phyloP scores from a whole-genome alignment of 1,140 invertebrate genomes.

The Eufriesea mexicana region DNA sequence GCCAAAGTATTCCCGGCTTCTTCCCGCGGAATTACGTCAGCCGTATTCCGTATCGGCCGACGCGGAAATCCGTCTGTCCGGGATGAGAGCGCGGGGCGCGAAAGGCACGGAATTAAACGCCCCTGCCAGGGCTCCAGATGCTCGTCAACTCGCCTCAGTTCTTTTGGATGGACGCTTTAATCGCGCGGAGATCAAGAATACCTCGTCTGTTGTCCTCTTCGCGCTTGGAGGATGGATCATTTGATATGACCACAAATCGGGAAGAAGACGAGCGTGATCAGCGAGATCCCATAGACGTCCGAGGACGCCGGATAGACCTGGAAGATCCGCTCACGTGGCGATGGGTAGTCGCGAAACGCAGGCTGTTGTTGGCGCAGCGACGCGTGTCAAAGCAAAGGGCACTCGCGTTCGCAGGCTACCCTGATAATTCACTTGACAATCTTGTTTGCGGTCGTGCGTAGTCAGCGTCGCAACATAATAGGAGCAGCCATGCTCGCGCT shows the following conservation, averaged over 20 bases:
- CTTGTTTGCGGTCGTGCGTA: conserved; percentile 5
- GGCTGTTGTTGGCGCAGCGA: no score
- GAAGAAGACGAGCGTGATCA: no score
- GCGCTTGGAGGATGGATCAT: no score
- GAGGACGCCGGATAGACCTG: no score
- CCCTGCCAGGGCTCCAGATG: background rate
- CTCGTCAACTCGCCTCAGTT: background rate
- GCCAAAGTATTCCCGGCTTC: background rate
- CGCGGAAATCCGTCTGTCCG: background rate
- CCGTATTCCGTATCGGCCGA: conserved; percentile 9
- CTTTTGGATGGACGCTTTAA: no score
- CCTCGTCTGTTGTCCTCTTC: no score
- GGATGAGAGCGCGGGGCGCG: background rate
- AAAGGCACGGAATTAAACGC: background rate
- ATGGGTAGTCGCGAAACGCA: no score
- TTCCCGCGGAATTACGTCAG: conserved; percentile 2
- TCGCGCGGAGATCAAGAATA: no score
- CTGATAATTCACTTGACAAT: conserved; percentile 28
- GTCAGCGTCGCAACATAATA: conserved; percentile 6
- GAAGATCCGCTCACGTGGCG: no score
- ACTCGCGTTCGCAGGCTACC: background rate
- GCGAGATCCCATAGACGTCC: no score
- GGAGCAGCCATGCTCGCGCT: background rate
- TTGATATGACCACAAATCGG: no score
- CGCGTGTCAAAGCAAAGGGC: no score